phyloP scores from a whole-genome alignment of 2,888 invertebrate genomes.

The Heliconius hortense region DNA sequence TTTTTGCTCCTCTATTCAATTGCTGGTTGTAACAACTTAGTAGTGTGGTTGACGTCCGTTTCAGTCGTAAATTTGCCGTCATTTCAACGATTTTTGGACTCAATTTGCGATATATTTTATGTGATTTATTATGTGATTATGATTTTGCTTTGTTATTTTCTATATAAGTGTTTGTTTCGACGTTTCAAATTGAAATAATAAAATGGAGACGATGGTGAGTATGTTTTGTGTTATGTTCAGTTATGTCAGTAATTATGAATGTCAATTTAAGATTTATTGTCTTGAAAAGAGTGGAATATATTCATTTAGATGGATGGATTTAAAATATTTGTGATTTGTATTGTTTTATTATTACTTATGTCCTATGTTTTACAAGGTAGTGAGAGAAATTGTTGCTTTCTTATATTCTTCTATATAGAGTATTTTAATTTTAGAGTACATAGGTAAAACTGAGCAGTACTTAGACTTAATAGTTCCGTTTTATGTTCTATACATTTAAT shows the following conservation, averaged over 20 bases:
- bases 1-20: constrained; percentile 7
- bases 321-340: too few relatives aligned
- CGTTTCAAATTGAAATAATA: constrained; percentile 25
- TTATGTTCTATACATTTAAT: too few relatives aligned
- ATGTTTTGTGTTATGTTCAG: neutral
- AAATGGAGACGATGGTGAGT: constrained; percentile 19
- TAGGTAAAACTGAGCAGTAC: too few relatives aligned
- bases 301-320: too few relatives aligned
- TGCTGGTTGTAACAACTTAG: constrained; percentile 11
- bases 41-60: neutral
- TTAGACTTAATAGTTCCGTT: too few relatives aligned
- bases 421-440: too few relatives aligned
- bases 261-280: neutral
- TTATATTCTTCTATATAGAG: too few relatives aligned
- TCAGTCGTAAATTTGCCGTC: neutral
- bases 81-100: neutral
- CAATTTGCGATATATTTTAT: neutral
- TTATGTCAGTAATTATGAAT: neutral
- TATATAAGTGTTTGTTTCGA: constrained; percentile 28
- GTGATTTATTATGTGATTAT: constrained; percentile 20
- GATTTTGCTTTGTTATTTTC: constrained; percentile 27
- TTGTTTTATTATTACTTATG: too few relatives aligned
- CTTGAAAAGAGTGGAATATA: neutral
- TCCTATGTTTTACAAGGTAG: too few relatives aligned
- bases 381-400: too few relatives aligned